phyloP scores from a whole-genome alignment of 2,797 vertebrate genomes.

The Rhabdophis nuchalis region DNA sequence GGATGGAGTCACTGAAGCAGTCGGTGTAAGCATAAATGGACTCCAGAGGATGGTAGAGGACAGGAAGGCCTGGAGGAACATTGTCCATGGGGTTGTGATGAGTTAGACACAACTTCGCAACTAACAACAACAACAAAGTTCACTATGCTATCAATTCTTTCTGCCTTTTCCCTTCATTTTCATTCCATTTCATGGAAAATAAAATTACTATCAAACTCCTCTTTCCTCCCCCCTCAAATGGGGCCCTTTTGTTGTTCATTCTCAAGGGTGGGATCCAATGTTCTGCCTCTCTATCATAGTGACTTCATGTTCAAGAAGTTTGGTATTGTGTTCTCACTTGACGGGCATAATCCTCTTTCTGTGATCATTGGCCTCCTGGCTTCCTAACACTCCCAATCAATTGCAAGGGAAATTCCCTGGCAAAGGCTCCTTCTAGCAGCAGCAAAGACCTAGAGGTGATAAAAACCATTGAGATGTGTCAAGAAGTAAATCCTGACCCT shows the following conservation, averaged over 20 bases:
- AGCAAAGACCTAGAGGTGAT: neutral
- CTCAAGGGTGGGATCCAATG: neutral
- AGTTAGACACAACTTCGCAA: no score
- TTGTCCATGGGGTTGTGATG: no score
- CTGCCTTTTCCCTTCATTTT: neutral
- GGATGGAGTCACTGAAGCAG: no score
- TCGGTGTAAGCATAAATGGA: no score
- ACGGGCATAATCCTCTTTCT: neutral
- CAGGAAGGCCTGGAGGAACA: no score
- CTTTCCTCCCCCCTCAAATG: rapidly evolving
- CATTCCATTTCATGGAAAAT: neutral
- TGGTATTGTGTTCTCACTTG: neutral
- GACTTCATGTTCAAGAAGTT: neutral
- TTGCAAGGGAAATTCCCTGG: neutral
- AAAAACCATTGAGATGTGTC: neutral
- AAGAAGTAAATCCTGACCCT: neutral
- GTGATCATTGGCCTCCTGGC: neutral
- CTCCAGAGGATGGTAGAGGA: no score
- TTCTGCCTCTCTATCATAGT: neutral
- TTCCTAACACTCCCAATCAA: neutral
- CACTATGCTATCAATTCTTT: neutral
- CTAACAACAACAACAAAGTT: neutral
- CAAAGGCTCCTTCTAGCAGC: neutral
- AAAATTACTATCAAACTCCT: neutral
- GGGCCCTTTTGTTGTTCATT: neutral